Evolutionary conservation across 2,113 vertebrate species (phyloP), one percentile per base, ranked within the genome.

Genomic region (Pristiophorus japonicus): DNA sequence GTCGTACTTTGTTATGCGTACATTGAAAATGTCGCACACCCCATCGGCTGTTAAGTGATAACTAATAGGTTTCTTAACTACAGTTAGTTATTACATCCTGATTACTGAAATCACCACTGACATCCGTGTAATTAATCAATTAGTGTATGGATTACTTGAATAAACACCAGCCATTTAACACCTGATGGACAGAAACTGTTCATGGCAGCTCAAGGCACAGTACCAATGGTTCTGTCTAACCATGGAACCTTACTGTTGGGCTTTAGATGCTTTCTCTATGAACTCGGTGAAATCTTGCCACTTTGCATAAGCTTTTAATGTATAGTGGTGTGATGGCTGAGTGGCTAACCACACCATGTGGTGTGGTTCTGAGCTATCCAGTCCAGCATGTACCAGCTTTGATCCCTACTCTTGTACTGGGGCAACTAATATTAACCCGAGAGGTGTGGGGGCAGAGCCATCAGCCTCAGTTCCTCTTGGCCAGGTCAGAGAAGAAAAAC

Each of bases 61-160:
- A 81, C 75, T 81, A 81, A 81, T 42, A 81, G n/a, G 42, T 42
- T 20, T 81, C 42, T 18, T 81, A 81, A 42, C 38, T 5, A 42
- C 75, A 42, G n/a, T 81, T 81, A 81, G 75, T 81, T 81, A 81
- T 81, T 81, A 81, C 75, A 81, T 81, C 75, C 75, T 42, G 75
- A 81, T 14, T 20, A 20, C 42, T 20, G 70, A 42, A 81, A 81
- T 81, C n/a, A 81, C n/a, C 14, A 8, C 75, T 81, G 75, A 38
- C 75, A 81, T 42, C 38, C n/a, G 20, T 81, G 38, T 81, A 42
- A 42, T 81, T 3, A 81, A 81, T 42, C 38, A 14, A 81, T 81
- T 81, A 81, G 38, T 42, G n/a, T 81, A 18, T 81, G 75, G 75
- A 81, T 81, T 20, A 14, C 16, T 18, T 42, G 38, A 81, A 4